phyloP scores from a whole-genome alignment of 2,797 vertebrate genomes.

The Lepus townsendii region DNA sequence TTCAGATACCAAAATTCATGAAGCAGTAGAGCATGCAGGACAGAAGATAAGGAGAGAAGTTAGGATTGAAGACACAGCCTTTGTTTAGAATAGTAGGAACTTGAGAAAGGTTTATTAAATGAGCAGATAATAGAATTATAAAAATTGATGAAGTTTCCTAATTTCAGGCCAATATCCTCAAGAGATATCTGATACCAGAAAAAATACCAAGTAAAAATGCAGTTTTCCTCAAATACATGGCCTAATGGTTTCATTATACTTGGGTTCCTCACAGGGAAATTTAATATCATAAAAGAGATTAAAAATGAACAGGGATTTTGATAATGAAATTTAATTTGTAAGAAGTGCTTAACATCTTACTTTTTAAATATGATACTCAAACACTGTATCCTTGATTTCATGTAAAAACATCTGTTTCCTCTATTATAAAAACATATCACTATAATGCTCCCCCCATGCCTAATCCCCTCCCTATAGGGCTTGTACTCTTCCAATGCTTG shows the following conservation, averaged over 20 bases:
- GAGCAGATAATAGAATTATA: neutral
- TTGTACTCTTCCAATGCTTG: neutral
- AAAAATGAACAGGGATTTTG: slow-evolving; percentile 18
- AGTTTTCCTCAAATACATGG: neutral
- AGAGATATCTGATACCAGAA: neutral
- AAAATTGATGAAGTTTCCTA: neutral
- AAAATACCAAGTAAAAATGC: slow-evolving; percentile 5
- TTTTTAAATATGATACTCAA: slow-evolving; percentile 1
- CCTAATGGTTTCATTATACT: neutral
- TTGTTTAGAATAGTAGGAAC: neutral
- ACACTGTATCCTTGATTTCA: neutral
- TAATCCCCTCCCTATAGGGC: neutral
- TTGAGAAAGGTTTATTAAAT: neutral
- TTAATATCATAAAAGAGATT: slow-evolving; percentile 33
- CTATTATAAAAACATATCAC: neutral
- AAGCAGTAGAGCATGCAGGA: neutral
- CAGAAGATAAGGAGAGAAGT: neutral
- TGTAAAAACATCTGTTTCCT: neutral
- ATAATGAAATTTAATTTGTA: neutral
- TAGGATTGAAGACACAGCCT: neutral
- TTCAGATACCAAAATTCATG: neutral
- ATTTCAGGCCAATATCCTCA: neutral
- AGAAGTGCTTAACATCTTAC: neutral
- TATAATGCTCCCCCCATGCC: neutral
- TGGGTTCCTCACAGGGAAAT: neutral